phyloP scores from a whole-genome alignment of 92 coral and sea anemone genomes.

The Muricea muricata region DNA sequence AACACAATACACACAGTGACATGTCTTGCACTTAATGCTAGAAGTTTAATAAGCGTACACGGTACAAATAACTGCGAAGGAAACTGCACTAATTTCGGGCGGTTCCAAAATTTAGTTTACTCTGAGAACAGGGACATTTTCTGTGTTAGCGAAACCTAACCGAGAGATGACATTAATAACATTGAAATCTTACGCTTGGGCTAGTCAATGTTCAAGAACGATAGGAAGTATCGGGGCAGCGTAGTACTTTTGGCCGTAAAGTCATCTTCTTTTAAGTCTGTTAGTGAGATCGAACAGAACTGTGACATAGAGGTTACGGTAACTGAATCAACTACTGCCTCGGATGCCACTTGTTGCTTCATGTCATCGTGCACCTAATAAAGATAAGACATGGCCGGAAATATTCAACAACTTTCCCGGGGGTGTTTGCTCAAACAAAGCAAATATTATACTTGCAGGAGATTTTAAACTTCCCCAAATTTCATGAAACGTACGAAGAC shows the following conservation, averaged over 20 bases:
- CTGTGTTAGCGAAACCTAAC: constrained; percentile 55
- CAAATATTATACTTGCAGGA: not conserved
- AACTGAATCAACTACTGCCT: not conserved
- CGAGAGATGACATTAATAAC: constrained; percentile 11
- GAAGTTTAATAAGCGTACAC: constrained; percentile 9
- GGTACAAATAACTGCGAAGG: not conserved
- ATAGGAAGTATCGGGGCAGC: not conserved
- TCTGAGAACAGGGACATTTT: constrained; percentile 44
- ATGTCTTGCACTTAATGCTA: not conserved
- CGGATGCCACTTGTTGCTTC: not conserved
- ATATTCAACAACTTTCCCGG: constrained; percentile 39
- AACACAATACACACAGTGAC: no score
- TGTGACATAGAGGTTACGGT: not conserved
- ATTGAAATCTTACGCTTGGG: constrained; percentile 27
- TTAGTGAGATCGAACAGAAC: not conserved
- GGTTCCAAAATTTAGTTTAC: constrained; percentile 46
- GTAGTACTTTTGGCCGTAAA: not conserved
- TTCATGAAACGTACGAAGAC: not conserved
- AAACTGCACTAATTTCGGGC: constrained; percentile 22
- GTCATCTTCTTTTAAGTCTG: not conserved
- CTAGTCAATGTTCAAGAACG: constrained; percentile 31
- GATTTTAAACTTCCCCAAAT: constrained; percentile 26
- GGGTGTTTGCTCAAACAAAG: not conserved
- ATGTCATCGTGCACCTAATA: constrained; percentile 33
- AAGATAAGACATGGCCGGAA: constrained; percentile 45